Evolutionary conservation across 2,113 vertebrate species (phyloP).

Genomic region (Otocyon megalotis): DNA sequence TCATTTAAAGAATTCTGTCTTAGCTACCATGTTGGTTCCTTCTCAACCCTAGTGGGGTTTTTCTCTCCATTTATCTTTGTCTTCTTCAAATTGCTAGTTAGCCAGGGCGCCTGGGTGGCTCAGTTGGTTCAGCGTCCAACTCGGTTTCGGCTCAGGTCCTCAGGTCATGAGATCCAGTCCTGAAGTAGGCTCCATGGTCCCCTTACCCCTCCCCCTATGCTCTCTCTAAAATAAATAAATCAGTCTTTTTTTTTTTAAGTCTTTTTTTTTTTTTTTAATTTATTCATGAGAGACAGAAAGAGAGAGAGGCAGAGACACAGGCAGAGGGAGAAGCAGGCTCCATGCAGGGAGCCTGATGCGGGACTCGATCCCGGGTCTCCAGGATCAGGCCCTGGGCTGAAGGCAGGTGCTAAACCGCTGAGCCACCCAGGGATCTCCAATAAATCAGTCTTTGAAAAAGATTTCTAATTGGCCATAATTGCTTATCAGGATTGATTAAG

Average conservation of each 20-base stretch:
- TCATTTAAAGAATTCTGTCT: neutral
- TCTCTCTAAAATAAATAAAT: neutral
- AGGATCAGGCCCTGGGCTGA: too few relatives aligned
- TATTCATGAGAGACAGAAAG: too few relatives aligned
- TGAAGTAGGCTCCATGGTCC: accelerated
- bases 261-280: too few relatives aligned
- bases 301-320: too few relatives aligned
- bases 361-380: too few relatives aligned
- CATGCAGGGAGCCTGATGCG: too few relatives aligned
- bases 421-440: neutral
- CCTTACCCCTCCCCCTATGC: neutral
- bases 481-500: neutral
- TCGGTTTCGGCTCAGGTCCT: neutral
- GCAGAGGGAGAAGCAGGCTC: too few relatives aligned
- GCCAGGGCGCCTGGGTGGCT: neutral
- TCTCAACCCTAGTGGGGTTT: neutral
- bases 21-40: neutral
- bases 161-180: neutral
- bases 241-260: neutral
- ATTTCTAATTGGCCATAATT: neutral
- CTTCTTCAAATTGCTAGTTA: neutral
- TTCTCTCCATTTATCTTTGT: neutral
- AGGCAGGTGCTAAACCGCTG: too few relatives aligned
- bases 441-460: neutral
- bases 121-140: neutral